Evolutionary conservation across 2,888 invertebrate genomes (phyloP).

Genomic region (Sturmia bella): DNA sequence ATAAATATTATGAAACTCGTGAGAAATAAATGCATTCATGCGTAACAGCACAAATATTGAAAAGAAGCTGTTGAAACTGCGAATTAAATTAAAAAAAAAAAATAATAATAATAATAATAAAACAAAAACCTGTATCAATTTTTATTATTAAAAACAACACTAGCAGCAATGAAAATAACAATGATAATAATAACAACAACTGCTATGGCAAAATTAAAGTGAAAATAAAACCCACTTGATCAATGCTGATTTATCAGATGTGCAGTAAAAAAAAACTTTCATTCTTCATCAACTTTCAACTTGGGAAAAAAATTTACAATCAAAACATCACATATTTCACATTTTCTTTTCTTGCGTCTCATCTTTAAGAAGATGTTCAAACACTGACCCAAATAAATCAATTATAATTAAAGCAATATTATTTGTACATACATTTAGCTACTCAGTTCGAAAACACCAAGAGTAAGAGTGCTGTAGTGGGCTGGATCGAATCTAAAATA

Average conservation of each 20-base stretch:
- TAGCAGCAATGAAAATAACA: background rate
- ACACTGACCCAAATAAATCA: too few relatives aligned
- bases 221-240: slow-evolving; percentile 61
- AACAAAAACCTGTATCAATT: slow-evolving; percentile 54
- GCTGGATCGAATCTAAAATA: too few relatives aligned
- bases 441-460: too few relatives aligned
- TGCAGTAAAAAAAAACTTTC: slow-evolving; percentile 34
- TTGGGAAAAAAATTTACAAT: too few relatives aligned
- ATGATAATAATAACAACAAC: slow-evolving; percentile 7
- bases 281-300: slow-evolving; percentile 24
- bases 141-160: slow-evolving; percentile 28
- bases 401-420: too few relatives aligned
- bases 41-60: slow-evolving; percentile 53
- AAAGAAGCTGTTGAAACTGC: slow-evolving; percentile 40
- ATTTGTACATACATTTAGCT: too few relatives aligned
- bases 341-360: too few relatives aligned
- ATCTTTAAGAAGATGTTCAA: too few relatives aligned
- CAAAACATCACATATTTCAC: too few relatives aligned
- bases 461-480: too few relatives aligned
- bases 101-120: too few relatives aligned
- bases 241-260: slow-evolving; percentile 10
- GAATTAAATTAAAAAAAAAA: slow-evolving; percentile 1
- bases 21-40: slow-evolving; percentile 67
- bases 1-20: slow-evolving; percentile 63
- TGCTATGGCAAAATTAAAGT: slow-evolving; percentile 46